Base-by-base conservation (phyloP, 1,140 invertebrate genomes). In the Tetraneura akinire region DNA sequence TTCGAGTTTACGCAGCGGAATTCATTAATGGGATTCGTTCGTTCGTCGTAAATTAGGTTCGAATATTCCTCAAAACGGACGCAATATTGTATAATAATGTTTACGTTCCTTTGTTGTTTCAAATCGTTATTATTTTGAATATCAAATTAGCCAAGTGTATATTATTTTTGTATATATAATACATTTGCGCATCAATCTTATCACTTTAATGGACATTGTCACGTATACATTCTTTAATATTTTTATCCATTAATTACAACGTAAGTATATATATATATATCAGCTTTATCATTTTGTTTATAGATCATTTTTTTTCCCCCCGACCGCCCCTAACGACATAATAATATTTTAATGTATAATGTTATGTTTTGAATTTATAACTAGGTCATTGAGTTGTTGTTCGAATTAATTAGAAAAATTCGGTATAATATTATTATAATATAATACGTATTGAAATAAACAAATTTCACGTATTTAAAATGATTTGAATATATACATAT, bases 321-420 rank as follows among this genome's bases (percentile, higher is more conserved):
- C n/a, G n/a, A n/a, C n/a, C n/a, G n/a, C n/a, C n/a, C n/a, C n/a
- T n/a, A n/a, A n/a, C n/a, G n/a, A n/a, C n/a, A n/a, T n/a, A n/a
- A n/a, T n/a, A n/a, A n/a, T n/a, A n/a, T n/a, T n/a, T n/a, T n/a
- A n/a, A n/a, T n/a, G n/a, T n/a, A n/a, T n/a, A n/a, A n/a, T n/a
- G n/a, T n/a, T n/a, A n/a, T n/a, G n/a, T n/a, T n/a, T 60, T 60
- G 57, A 60, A 60, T 14, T 60, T 60, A 60, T 29, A 60, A 26
- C 26, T 29, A 60, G 23, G 57, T 60, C 57, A 60, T 29, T 60
- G 26, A 21, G 23, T 60, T 16, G 57, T 29, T 13, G 55, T 60
- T 8, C 16, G 14, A 60, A 60, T 60, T 60, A 60, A 26, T 26
- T 26, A 26, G 23, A 60, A 60, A 26, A 26, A 29, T 60, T 60